A percentile compares a stretch with the other conserved stretches of the same genome.
Evolutionary conservation across 2,113 vertebrate species (phyloP).

Genomic region (Miniopterus natalensis): DNA sequence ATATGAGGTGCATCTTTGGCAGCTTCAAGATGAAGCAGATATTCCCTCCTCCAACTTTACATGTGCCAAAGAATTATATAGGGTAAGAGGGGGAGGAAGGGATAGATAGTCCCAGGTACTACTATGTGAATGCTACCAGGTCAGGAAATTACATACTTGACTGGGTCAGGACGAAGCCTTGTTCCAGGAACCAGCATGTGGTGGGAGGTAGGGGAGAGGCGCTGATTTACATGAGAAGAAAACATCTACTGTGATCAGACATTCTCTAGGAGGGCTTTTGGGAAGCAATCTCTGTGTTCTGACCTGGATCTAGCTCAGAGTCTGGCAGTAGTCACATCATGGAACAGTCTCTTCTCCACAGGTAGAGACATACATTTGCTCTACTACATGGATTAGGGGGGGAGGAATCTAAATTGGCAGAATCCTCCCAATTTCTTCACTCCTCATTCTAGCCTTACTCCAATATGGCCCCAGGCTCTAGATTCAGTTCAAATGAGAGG

Average conservation of each 20-base stretch:
- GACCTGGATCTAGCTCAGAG: background rate
- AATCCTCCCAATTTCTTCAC: background rate
- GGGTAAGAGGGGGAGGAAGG: background rate
- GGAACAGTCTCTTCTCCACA: background rate
- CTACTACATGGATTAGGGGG: too few relatives aligned
- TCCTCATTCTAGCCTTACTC: background rate
- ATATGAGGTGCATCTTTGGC: background rate
- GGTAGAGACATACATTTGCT: background rate
- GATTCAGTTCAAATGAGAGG: background rate
- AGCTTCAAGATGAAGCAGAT: background rate
- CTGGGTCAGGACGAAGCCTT: background rate
- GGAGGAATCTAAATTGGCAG: background rate
- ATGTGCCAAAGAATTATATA: background rate
- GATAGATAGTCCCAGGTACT: background rate
- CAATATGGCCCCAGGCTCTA: background rate
- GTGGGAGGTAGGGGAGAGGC: background rate
- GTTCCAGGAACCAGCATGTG: background rate
- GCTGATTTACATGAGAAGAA: background rate
- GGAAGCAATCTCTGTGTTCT: background rate
- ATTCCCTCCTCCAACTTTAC: background rate
- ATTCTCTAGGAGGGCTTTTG: too few relatives aligned
- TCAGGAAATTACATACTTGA: background rate
- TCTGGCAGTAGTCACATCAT: background rate
- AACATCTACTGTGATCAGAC: background rate
- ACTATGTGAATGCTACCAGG: background rate